Evolutionary conservation across 35 echinoderm and acorn worm species (phyloP), one percentile per base, ranked within the genome.

Genomic region (Anneissia japonica): DNA sequence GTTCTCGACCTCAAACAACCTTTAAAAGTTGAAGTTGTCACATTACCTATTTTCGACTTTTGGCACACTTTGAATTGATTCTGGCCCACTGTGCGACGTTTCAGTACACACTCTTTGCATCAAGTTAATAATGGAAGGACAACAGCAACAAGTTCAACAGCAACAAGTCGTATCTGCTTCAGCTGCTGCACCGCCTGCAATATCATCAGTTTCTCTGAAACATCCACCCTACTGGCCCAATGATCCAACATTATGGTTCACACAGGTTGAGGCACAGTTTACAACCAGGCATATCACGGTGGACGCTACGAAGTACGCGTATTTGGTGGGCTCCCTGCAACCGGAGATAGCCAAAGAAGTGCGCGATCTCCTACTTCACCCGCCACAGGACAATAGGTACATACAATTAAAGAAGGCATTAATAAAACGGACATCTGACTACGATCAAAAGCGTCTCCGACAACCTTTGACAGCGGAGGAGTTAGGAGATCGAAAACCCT

Each of bases 201-300:
- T n/a, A n/a, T n/a, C 74, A 3, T 21, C 84, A 3, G 77, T 86
- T 11, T 81, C 36, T 21, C 7, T 87, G 19, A 91, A 91, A 74
- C n/a, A 86, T 34, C 90, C 84, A 39, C 83, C 84, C 39, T 91
- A 40, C 46, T 91, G 90, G 84, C 84, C 76, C 1, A 46, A 73
- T 74, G 84, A 91, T 51, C 90, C 84, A 29, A 34, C 76, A 17
- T 11, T 91, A 17, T 91, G 90, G 84, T 91, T 91, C 46, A 46
- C 74, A 39, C 90, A 91, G n/a, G 84, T 91, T 12, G 90, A 91
- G 37, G 90, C 84, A 21, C 84, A 87, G 51, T 91, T 87, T 40
- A 32, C 33, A n/a, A 91, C 90, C 0, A 1, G 77, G 21, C 32
- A 84, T 0, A 91, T 91, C 19, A 91, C 84, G 14, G 30, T 28